phyloP scores from a whole-genome alignment of 1,140 invertebrate genomes.

The Drosophila jambulina region DNA sequence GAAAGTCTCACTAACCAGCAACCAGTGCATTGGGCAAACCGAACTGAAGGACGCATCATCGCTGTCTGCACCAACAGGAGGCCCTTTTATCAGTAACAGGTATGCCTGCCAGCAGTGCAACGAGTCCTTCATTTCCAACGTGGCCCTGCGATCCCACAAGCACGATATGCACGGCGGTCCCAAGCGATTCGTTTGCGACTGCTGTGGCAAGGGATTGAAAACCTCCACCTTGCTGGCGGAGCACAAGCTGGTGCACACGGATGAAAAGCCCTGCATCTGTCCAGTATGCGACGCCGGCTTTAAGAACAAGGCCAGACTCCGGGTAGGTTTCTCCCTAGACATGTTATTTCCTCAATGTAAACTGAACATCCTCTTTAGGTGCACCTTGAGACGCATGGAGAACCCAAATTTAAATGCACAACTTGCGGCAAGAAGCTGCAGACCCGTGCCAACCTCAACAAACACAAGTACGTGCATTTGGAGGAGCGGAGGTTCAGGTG shows the following conservation, averaged over 20 bases:
- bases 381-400: conserved; percentile 82
- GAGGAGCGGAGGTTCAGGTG: conserved; percentile 85
- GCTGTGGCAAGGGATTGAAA: conserved; percentile 85
- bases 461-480: conserved; percentile 86
- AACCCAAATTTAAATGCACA: conserved; percentile 84
- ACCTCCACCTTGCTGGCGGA: conserved; percentile 85
- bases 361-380: conserved; percentile 24
- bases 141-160: conserved; percentile 75
- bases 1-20: not conserved
- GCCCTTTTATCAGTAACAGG: not conserved
- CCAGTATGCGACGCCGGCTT: conserved; percentile 52
- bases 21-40: not conserved
- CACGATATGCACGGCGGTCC: conserved; percentile 84
- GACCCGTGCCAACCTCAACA: conserved; percentile 85
- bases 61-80: not conserved
- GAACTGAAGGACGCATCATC: no score
- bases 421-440: conserved; percentile 85
- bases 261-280: conserved; percentile 52
- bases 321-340: conserved; percentile 18
- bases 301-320: conserved; percentile 56
- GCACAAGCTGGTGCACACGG: conserved; percentile 86
- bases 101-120: conserved; percentile 73
- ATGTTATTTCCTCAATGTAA: not conserved
- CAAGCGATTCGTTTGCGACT: conserved; percentile 85
- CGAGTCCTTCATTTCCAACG: conserved; percentile 64